phyloP scores from a whole-genome alignment of 2,113 vertebrate genomes.

The Odocoileus hemionus region DNA sequence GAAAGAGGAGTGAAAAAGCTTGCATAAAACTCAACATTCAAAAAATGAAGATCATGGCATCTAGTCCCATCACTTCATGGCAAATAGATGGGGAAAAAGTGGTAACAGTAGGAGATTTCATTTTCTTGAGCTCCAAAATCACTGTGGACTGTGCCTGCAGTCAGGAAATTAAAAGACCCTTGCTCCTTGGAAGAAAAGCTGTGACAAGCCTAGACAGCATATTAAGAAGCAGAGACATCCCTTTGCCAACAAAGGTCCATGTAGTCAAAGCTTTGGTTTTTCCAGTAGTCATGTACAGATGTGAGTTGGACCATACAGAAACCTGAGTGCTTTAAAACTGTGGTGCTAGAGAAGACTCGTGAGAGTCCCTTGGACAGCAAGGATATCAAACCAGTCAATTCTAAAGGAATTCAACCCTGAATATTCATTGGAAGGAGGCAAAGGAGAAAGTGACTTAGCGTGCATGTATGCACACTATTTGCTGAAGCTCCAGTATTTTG shows the following conservation, averaged over 20 bases:
- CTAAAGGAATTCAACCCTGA: not conserved
- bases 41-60: not conserved
- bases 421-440: not conserved
- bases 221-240: not conserved
- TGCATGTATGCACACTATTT: not conserved
- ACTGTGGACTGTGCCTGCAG: not conserved
- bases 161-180: not conserved
- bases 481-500: not conserved
- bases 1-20: not conserved
- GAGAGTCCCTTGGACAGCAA: not conserved
- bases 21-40: not conserved
- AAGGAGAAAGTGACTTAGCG: not conserved
- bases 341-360: not conserved
- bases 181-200: not conserved
- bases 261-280: not conserved
- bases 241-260: not conserved
- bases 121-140: not conserved
- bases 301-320: not conserved
- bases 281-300: not conserved
- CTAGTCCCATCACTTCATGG: not conserved
- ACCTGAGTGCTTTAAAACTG: not conserved
- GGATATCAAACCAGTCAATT: not conserved
- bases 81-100: not conserved
- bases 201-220: not conserved
- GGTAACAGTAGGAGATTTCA: not conserved